Evolutionary conservation across 1,140 invertebrate genomes (phyloP).

Genomic region (Antheraea pernyi): DNA sequence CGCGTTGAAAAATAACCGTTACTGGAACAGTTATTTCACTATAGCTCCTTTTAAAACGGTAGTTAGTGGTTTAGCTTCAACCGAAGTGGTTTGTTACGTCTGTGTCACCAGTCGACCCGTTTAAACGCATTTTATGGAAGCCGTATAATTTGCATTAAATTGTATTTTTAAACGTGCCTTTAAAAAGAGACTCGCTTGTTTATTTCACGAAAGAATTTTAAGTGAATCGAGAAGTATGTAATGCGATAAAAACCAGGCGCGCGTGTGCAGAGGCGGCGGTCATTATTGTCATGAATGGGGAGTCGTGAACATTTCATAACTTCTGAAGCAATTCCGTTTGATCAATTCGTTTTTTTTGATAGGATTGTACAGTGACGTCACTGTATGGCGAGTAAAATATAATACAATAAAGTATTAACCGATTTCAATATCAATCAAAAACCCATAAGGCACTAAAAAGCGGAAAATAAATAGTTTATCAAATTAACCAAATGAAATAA

Average conservation of each 20-base stretch:
- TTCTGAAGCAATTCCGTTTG: background rate
- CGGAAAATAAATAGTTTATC: no score
- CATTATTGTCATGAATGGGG: constrained; percentile 2
- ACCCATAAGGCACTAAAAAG: no score
- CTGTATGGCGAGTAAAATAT: no score
- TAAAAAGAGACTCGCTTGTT: background rate
- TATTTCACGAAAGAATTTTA: background rate
- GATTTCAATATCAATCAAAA: no score
- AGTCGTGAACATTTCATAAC: background rate
- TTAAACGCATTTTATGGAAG: background rate
- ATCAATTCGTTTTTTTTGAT: background rate
- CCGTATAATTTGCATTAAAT: constrained; percentile 1
- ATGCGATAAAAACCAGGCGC: background rate
- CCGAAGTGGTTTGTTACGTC: background rate
- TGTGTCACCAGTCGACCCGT: background rate
- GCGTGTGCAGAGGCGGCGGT: background rate
- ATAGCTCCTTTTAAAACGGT: constrained; percentile 37
- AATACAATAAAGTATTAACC: no score
- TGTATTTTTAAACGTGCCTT: background rate
- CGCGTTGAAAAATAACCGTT: constrained; percentile 43
- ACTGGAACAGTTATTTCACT: constrained; percentile 49
- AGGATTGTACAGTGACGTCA: no score
- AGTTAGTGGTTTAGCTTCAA: constrained; percentile 26
- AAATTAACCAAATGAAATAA: no score
- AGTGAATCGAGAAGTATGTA: background rate